Evolutionary conservation across 2,113 vertebrate genomes (phyloP).

Genomic region (Eira barbara): DNA sequence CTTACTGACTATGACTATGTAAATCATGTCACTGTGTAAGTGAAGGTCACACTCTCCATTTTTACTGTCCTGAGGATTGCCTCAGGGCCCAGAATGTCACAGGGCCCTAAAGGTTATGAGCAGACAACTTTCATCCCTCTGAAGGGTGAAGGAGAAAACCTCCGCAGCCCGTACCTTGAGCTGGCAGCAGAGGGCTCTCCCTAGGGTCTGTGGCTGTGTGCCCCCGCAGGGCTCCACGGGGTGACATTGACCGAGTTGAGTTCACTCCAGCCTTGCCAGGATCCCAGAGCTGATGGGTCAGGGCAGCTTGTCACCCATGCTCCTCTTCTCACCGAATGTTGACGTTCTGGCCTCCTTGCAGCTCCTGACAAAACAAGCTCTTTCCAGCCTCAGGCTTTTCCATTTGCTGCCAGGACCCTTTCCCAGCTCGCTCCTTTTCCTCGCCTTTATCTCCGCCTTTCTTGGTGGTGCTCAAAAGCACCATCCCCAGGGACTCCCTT

Average conservation of each 20-base stretch:
- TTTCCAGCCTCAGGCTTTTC: not conserved
- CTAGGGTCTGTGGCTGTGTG: not conserved
- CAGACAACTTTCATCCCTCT: not conserved
- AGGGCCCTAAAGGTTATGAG: not conserved
- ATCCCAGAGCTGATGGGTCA: not conserved
- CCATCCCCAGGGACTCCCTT: not conserved
- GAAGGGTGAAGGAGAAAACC: not conserved
- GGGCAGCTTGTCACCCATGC: not conserved
- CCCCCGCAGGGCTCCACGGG: not conserved
- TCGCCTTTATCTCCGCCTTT: not conserved
- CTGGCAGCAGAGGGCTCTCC: not conserved
- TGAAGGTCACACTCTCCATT: not conserved
- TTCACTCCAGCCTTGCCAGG: not conserved
- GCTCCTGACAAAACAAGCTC: not conserved
- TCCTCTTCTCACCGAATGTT: not conserved
- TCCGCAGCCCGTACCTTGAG: not conserved
- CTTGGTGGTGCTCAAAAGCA: not conserved
- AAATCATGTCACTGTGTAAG: not conserved
- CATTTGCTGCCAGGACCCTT: not conserved
- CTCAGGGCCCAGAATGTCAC: not conserved
- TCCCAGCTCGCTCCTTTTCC: not conserved
- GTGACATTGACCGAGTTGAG: not conserved
- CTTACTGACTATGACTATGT: not conserved
- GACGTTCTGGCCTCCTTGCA: not conserved
- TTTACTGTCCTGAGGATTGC: not conserved